Evolutionary conservation across 2,888 invertebrate genomes (phyloP).

Genomic region (Endotricha flammealis): DNA sequence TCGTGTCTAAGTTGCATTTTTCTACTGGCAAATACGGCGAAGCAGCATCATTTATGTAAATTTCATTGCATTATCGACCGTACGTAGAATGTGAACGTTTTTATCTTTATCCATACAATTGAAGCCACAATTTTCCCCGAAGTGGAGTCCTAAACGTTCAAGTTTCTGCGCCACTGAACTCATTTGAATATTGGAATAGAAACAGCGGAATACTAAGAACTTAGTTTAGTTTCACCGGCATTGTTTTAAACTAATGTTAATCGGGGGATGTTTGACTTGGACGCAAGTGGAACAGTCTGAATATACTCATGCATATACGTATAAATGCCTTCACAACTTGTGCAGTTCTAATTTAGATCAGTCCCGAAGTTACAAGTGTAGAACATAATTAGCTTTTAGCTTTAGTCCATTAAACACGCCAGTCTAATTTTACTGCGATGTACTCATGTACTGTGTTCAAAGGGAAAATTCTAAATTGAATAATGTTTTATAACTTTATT

Average conservation of each 20-base stretch:
- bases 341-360: constrained; percentile 47
- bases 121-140: constrained; percentile 21
- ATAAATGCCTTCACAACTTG: constrained; percentile 35
- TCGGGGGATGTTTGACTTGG: constrained; percentile 46
- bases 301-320: constrained; percentile 20
- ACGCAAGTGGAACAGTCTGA: constrained; percentile 34
- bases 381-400: constrained; percentile 46
- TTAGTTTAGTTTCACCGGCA: constrained; percentile 38
- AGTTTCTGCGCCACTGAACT: constrained; percentile 47
- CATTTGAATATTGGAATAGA: constrained; percentile 60
- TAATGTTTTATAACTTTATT: no score
- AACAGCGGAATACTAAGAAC: constrained; percentile 35
- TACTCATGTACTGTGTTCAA: constrained; percentile 12
- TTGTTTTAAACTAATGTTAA: constrained; percentile 60
- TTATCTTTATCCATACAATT: constrained; percentile 8
- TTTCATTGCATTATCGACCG: neutral
- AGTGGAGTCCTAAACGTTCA: constrained; percentile 32
- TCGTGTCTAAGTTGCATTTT: no score
- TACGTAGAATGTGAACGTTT: constrained; percentile 11
- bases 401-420: constrained; percentile 41
- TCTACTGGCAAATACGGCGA: no score
- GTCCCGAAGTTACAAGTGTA: constrained; percentile 35
- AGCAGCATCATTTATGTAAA: no score
- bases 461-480: constrained; percentile 4
- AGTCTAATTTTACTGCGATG: constrained; percentile 28